These are phyloP conservation scores for Marasmarcha lunaedactyla DNA, from an alignment of 2,888 invertebrate genomes.

Conservation along the genomic window DNA sequence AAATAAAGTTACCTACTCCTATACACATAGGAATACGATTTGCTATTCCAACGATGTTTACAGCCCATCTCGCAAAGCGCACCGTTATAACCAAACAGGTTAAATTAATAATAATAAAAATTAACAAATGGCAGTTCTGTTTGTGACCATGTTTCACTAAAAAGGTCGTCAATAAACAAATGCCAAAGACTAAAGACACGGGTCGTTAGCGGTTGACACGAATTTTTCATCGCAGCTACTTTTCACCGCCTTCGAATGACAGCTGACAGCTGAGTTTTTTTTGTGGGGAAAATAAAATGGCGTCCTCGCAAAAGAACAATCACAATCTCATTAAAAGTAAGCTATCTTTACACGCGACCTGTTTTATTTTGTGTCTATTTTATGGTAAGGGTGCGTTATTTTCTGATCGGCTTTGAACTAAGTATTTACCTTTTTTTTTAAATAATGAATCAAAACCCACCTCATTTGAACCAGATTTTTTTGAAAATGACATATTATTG, in stretches of 20 bases:
- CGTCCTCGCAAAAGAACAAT: slow-evolving; percentile 28
- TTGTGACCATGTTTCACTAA: too few relatives aligned
- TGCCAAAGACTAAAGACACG: not conserved
- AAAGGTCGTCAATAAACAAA: not conserved
- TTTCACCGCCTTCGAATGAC: slow-evolving; percentile 38
- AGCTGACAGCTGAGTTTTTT: slow-evolving; percentile 47
- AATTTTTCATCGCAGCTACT: slow-evolving; percentile 21
- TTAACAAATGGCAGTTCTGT: too few relatives aligned
- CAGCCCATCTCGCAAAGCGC: too few relatives aligned
- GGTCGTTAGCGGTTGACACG: slow-evolving; percentile 17
- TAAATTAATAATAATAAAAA: too few relatives aligned
- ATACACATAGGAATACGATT: too few relatives aligned
- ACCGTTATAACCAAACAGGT: too few relatives aligned
- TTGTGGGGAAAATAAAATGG: slow-evolving; percentile 16
- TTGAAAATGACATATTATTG: too few relatives aligned
- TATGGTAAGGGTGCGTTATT: not conserved
- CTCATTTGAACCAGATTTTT: too few relatives aligned
- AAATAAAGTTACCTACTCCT: too few relatives aligned
- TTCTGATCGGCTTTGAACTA: not conserved
- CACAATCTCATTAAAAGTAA: slow-evolving; percentile 39
- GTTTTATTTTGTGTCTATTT: not conserved
- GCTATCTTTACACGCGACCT: slow-evolving; percentile 43
- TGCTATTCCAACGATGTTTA: too few relatives aligned
- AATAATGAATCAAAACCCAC: too few relatives aligned
- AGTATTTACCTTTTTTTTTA: too few relatives aligned